Conservation (phyloP, 2,888 invertebrate genomes). For the Vandiemenella viatica region DNA sequence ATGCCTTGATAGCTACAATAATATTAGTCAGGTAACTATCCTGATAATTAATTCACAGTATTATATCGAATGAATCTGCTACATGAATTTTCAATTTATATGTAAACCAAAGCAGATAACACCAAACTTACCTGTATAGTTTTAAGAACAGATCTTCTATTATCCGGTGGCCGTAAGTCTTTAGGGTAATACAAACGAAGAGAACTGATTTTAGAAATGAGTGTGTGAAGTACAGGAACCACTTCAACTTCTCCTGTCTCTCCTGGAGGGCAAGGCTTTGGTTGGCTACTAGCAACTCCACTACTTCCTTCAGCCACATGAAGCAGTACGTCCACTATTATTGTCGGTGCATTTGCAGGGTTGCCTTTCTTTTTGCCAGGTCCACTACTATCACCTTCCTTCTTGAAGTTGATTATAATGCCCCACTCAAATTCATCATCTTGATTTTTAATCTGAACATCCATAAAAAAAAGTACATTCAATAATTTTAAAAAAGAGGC, state of each 20-base stretch:
- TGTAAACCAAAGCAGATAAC: not conserved
- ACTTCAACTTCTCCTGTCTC: constrained; percentile 76
- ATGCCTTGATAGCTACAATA: too few species aligned
- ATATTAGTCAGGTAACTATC: too few species aligned
- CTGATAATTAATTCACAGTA: too few species aligned
- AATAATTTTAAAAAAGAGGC: not conserved
- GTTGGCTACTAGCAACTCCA: constrained; percentile 21
- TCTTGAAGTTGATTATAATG: constrained; percentile 82
- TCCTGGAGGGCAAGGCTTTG: constrained; percentile 49
- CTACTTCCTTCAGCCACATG: constrained; percentile 51
- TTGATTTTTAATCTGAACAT: constrained; percentile 56
- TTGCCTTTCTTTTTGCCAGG: constrained; percentile 17
- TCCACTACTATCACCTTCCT: constrained; percentile 23
- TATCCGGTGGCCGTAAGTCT: constrained; percentile 74
- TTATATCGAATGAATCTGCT: too few species aligned
- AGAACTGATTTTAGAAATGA: constrained; percentile 76
- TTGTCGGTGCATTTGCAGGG: constrained; percentile 31
- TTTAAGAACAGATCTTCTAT: constrained; percentile 68
- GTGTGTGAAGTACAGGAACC: constrained; percentile 66
- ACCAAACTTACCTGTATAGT: constrained; percentile 40
- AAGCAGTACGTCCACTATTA: constrained; percentile 70
- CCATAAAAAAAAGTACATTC: constrained; percentile 5
- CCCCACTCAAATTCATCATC: constrained; percentile 92
- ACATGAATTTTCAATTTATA: not conserved
- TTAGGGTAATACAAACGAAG: constrained; percentile 80